phyloP scores from a whole-genome alignment of 2,113 vertebrate genomes.

The Hippocampus comes region DNA sequence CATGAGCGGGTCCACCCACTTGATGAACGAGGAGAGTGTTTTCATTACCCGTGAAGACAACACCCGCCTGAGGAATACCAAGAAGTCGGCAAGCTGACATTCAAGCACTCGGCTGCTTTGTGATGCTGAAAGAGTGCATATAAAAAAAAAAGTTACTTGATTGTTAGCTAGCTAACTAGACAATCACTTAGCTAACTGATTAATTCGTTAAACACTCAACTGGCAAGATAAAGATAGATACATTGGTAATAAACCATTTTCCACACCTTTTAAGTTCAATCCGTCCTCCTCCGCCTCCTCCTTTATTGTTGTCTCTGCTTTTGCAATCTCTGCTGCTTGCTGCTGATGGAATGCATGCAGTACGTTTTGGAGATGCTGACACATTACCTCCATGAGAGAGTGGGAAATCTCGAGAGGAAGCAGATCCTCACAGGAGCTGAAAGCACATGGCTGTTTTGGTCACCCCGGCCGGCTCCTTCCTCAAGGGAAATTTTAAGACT shows the following conservation, averaged over 20 bases:
- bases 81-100: slow-evolving; percentile 76
- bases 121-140: slow-evolving; percentile 37
- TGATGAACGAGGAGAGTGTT: slow-evolving; percentile 67
- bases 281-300: slow-evolving; percentile 35
- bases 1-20: slow-evolving; percentile 78
- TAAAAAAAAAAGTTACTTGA: neutral
- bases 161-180: neutral
- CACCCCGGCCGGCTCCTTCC: neutral
- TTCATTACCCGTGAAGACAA: slow-evolving; percentile 70
- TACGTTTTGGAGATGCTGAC: slow-evolving; percentile 72
- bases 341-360: slow-evolving; percentile 67
- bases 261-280: slow-evolving; percentile 53
- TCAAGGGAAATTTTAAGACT: neutral
- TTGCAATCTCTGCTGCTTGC: slow-evolving; percentile 58
- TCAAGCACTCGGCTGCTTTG: slow-evolving; percentile 71
- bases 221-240: no score
- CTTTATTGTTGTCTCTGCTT: slow-evolving; percentile 20
- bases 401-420: slow-evolving; percentile 73
- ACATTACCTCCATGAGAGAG: slow-evolving; percentile 78
- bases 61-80: slow-evolving; percentile 76
- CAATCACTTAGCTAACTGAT: neutral
- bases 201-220: neutral
- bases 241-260: neutral
- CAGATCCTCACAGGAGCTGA: slow-evolving; percentile 72
- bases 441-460: neutral